Percentiles rank a stretch among this genome's conserved stretches.
phyloP scores from a whole-genome alignment of 2,888 invertebrate genomes.

The Drosophila austrosaltans region DNA sequence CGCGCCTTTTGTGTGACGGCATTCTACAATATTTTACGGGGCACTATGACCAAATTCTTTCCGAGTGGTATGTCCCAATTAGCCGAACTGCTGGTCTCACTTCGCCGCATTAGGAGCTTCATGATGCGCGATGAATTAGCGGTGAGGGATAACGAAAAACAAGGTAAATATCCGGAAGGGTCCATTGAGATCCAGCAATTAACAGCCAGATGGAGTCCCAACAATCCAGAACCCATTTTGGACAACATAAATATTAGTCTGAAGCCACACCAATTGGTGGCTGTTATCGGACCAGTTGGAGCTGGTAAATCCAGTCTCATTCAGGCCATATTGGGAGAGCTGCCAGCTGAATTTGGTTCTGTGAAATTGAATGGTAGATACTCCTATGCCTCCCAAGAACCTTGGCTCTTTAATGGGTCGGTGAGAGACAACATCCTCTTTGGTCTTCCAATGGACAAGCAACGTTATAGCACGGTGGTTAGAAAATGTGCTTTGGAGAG shows the following conservation, averaged over 20 bases:
- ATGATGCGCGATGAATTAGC: constrained; percentile 86
- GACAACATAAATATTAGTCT: constrained; percentile 24
- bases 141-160: constrained; percentile 30
- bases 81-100: constrained; percentile 87
- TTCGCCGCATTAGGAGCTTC: constrained; percentile 85
- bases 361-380: constrained; percentile 84
- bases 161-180: constrained; percentile 47
- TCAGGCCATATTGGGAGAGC: constrained; percentile 86
- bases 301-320: constrained; percentile 88
- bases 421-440: constrained; percentile 91
- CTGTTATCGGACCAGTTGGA: constrained; percentile 94
- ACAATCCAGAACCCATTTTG: constrained; percentile 67
- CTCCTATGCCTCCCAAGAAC: constrained; percentile 88
- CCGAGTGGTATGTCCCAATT: constrained; percentile 88
- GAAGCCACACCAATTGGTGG: constrained; percentile 73
- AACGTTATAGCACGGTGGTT: constrained; percentile 86
- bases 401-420: constrained; percentile 88
- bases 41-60: constrained; percentile 94
- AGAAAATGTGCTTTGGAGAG: constrained; percentile 80
- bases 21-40: constrained; percentile 93
- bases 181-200: constrained; percentile 86
- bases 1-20: constrained; percentile 95
- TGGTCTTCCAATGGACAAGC: constrained; percentile 86
- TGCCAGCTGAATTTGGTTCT: constrained; percentile 84
- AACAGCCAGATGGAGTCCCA: constrained; percentile 86